Conservation (phyloP, 2,113 vertebrate genomes). For the Triplophysa rosa region DNA sequence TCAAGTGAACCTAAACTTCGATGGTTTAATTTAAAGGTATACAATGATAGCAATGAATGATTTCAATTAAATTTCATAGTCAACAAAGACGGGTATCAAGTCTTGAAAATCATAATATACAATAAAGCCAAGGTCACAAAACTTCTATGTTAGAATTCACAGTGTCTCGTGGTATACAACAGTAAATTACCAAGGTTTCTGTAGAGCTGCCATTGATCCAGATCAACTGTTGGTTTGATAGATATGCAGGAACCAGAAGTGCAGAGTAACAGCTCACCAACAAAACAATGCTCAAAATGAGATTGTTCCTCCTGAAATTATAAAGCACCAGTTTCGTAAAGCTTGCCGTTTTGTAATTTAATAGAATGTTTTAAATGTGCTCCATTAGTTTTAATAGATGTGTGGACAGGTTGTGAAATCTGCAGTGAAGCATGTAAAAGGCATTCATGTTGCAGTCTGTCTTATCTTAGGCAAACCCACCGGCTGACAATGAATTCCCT, state of each 20-base stretch:
- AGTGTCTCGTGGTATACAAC: neutral
- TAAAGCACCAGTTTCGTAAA: neutral
- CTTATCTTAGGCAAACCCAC: conserved; percentile 53
- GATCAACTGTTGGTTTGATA: conserved; percentile 45
- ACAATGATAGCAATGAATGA: too few species aligned
- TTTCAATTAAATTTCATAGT: too few species aligned
- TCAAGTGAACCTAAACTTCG: too few species aligned
- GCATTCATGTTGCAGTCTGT: neutral
- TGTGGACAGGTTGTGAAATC: neutral
- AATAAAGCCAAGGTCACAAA: too few species aligned
- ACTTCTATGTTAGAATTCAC: too few species aligned
- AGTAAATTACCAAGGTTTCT: conserved; percentile 55
- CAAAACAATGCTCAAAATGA: conserved; percentile 66
- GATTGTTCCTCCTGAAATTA: conserved; percentile 64
- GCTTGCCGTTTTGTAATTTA: neutral
- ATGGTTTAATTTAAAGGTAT: too few species aligned
- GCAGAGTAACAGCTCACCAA: conserved; percentile 70
- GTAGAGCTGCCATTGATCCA: conserved; percentile 43
- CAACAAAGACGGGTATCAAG: too few species aligned
- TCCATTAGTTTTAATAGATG: neutral
- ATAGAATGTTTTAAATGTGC: neutral
- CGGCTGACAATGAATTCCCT: conserved; percentile 66
- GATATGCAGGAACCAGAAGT: conserved; percentile 73
- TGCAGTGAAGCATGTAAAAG: neutral
- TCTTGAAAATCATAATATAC: too few species aligned